Evolutionary conservation across 1,140 invertebrate genomes (phyloP), one percentile per base, ranked within the genome.

Genomic region (Caenorhabditis brenneri): DNA sequence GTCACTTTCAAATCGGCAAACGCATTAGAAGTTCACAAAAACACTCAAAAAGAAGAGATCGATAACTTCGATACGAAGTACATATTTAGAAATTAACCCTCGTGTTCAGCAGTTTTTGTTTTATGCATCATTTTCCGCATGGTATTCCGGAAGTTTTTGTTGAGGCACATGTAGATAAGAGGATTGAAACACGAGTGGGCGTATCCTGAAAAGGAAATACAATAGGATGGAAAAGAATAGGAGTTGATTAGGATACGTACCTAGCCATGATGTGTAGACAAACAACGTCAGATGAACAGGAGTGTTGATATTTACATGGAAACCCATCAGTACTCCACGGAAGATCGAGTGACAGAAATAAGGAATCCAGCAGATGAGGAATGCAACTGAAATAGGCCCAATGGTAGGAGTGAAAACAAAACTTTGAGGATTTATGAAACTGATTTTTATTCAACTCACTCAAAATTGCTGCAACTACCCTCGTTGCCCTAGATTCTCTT

Each of bases 151-250:
- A 86, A 86, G 51, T 81, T 86, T 27, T 86, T 86, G 79, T 86
- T 86, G 5, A 86, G 79, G 80, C 85, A 86, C 82, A 85, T 86
- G 39, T 86, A 86, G 49, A 86, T 86, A 33, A 86, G 31, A 9
- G 83, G 83, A 82, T 86, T 86, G 85, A 86, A 86, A 27, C 84
- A 85, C 7, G 83, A 85, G 60, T 86, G 85, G 36, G 84, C 82
- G 51, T 86, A 86, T 46, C 65, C 65, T 74, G 36, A 24, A 74
- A 74, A 42, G 22, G 19, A 24, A 42, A 46, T 36, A 19, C 5
- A 19, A 4, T 12, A 19, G 22, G 0, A 16, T 19, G 55, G 0
- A 1, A 9, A 36, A 9, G 31, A 36, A 65, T 36, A n/a, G 31
- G 15, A 27, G 5, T 36, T n/a, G 31, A 4, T 65, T 33, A 7